Evolutionary conservation across 2,113 vertebrate species (phyloP).

Genomic region (Mobula birostris): DNA sequence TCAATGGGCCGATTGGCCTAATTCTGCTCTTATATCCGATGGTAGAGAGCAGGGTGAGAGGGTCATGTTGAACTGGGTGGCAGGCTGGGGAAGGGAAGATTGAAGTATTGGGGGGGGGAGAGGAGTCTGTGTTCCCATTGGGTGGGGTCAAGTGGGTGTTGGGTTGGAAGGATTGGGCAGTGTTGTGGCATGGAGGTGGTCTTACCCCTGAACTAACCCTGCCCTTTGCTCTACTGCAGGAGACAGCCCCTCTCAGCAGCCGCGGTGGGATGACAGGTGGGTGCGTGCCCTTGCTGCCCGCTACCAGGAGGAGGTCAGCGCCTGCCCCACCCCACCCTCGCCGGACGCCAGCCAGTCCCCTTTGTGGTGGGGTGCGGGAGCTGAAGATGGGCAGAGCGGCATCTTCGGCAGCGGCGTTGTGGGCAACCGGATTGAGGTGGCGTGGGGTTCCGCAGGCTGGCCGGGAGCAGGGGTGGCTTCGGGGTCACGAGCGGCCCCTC

Average conservation of each 20-base stretch:
- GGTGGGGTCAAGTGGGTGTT: too few species aligned
- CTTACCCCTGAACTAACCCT: background rate
- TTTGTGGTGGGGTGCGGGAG: conserved; percentile 49
- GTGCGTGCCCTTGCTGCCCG: conserved; percentile 75
- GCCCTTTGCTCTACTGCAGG: conserved; percentile 52
- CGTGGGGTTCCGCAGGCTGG: conserved; percentile 27
- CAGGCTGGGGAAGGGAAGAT: too few species aligned
- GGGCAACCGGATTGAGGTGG: conserved; percentile 90
- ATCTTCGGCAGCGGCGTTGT: conserved; percentile 89
- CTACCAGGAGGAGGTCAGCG: conserved; percentile 70
- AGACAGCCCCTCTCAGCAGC: conserved; percentile 65
- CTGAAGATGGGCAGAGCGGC: conserved; percentile 73
- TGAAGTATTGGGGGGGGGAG: too few species aligned
- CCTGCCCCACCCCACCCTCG: conserved; percentile 53
- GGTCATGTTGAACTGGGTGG: background rate
- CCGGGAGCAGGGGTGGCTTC: conserved; percentile 44
- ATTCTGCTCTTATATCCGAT: too few species aligned
- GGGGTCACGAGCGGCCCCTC: too few species aligned
- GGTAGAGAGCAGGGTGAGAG: too few species aligned
- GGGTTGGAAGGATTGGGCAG: too few species aligned
- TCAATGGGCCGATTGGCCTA: too few species aligned
- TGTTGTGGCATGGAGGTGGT: too few species aligned
- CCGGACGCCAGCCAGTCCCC: conserved; percentile 22
- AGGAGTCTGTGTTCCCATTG: too few species aligned
- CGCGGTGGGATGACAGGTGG: conserved; percentile 77